phyloP scores from a whole-genome alignment of 2,888 invertebrate species.

The Schrankia costaestrigalis region DNA sequence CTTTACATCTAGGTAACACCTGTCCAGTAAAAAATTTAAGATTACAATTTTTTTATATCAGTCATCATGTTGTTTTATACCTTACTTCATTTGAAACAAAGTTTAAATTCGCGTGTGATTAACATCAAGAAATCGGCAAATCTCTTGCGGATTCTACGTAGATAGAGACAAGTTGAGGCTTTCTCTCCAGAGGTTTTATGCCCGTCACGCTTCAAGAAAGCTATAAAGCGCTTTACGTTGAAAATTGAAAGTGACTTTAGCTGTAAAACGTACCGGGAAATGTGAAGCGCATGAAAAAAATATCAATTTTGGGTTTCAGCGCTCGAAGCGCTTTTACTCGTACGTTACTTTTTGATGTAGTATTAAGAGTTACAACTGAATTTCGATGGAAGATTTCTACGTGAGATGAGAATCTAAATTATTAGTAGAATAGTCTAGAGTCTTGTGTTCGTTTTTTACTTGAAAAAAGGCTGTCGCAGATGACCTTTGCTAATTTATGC shows the following conservation, averaged over 20 bases:
- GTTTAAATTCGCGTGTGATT: constrained; percentile 27
- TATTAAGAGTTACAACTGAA: constrained; percentile 22
- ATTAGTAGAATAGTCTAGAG: constrained; percentile 10
- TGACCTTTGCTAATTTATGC: too few species aligned
- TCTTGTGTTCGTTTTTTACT: too few species aligned
- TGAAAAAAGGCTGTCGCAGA: too few species aligned
- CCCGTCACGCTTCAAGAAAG: constrained; percentile 63
- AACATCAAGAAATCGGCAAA: constrained; percentile 40
- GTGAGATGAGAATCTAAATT: constrained; percentile 4
- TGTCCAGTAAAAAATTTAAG: constrained; percentile 49
- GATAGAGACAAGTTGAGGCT: constrained; percentile 58
- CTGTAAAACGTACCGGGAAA: constrained; percentile 66
- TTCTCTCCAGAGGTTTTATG: constrained; percentile 55
- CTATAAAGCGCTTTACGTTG: constrained; percentile 71
- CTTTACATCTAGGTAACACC: constrained; percentile 52
- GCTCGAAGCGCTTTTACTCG: constrained; percentile 42
- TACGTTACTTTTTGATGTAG: constrained; percentile 31
- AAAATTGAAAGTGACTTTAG: constrained; percentile 77
- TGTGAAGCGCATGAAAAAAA: constrained; percentile 51
- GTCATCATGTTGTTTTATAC: constrained; percentile 13
- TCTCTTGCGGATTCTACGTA: constrained; percentile 44
- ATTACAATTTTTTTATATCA: constrained; percentile 40
- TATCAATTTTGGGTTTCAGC: constrained; percentile 59
- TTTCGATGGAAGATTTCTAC: constrained; percentile 17
- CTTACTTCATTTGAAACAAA: constrained; percentile 22